Evolutionary conservation across 2,113 vertebrate genomes (phyloP).

Genomic region (Nothoprocta pentlandii): DNA sequence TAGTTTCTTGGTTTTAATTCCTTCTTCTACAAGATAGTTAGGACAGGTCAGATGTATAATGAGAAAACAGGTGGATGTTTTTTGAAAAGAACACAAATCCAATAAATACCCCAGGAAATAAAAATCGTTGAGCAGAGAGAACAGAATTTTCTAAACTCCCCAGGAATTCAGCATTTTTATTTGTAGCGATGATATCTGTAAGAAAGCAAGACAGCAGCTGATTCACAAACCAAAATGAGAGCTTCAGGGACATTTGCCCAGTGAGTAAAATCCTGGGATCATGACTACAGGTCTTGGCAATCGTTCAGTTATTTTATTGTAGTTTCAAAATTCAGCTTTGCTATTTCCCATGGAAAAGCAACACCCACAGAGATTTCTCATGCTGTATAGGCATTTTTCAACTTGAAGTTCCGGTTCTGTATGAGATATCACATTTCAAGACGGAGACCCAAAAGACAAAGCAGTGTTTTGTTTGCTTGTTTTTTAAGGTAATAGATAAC

Average conservation of each 20-base stretch:
- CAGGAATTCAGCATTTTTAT: slow-evolving; percentile 1
- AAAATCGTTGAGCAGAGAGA: neutral
- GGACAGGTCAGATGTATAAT: neutral
- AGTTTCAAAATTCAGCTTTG: slow-evolving; percentile 23
- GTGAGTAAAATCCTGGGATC: slow-evolving; percentile 30
- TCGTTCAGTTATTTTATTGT: slow-evolving; percentile 32
- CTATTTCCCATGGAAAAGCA: slow-evolving; percentile 42
- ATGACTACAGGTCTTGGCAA: slow-evolving; percentile 35
- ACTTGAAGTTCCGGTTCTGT: neutral
- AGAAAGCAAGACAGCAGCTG: slow-evolving; percentile 17
- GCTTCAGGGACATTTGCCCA: slow-evolving; percentile 42
- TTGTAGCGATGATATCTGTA: slow-evolving; percentile 51
- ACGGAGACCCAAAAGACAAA: neutral
- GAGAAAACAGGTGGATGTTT: slow-evolving; percentile 19
- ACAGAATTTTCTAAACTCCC: slow-evolving; percentile 33
- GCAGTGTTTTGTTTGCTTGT: neutral
- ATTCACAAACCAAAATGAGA: slow-evolving; percentile 56
- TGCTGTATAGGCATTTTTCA: neutral
- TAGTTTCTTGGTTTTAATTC: slow-evolving; percentile 24
- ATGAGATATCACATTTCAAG: neutral
- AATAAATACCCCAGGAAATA: neutral
- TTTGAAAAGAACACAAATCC: neutral
- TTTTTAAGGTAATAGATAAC: neutral
- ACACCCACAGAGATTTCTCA: slow-evolving; percentile 13
- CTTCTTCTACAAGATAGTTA: neutral